Percentiles rank a stretch among this genome's conserved stretches.
These are phyloP conservation scores for Cylloceria caligata DNA, from an alignment of 2,888 invertebrate species.

Conservation along the genomic window DNA sequence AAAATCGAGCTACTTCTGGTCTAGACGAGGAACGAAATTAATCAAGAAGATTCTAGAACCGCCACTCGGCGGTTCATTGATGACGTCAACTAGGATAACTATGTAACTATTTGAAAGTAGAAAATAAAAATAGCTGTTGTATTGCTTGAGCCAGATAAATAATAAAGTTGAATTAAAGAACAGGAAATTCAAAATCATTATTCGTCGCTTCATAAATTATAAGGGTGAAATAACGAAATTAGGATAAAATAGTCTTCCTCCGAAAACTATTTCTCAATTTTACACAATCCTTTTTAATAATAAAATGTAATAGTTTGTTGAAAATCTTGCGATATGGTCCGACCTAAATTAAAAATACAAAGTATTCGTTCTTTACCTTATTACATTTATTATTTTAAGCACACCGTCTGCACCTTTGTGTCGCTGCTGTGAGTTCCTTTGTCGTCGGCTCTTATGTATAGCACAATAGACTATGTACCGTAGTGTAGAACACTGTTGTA, in stretches of 20 bases:
- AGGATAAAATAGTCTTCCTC: background rate
- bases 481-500: background rate
- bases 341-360: constrained; percentile 38
- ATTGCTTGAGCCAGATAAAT: too few species aligned
- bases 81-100: background rate
- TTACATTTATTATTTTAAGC: constrained; percentile 50
- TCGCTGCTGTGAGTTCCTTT: constrained; percentile 26
- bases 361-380: constrained; percentile 47
- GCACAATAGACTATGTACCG: background rate
- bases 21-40: background rate
- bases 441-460: constrained; percentile 42
- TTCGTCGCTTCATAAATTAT: too few species aligned
- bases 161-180: too few species aligned
- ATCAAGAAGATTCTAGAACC: background rate
- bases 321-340: constrained; percentile 14
- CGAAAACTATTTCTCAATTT: background rate
- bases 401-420: constrained; percentile 45
- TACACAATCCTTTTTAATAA: background rate
- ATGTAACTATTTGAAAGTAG: background rate
- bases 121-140: background rate
- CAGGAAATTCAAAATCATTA: too few species aligned
- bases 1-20: background rate
- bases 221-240: too few species aligned
- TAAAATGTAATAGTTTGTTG: constrained; percentile 8
- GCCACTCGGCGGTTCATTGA: background rate